Evolutionary conservation across 2,888 invertebrate species (phyloP), one percentile per base, ranked within the genome.

Genomic region (Lasiommata megera): DNA sequence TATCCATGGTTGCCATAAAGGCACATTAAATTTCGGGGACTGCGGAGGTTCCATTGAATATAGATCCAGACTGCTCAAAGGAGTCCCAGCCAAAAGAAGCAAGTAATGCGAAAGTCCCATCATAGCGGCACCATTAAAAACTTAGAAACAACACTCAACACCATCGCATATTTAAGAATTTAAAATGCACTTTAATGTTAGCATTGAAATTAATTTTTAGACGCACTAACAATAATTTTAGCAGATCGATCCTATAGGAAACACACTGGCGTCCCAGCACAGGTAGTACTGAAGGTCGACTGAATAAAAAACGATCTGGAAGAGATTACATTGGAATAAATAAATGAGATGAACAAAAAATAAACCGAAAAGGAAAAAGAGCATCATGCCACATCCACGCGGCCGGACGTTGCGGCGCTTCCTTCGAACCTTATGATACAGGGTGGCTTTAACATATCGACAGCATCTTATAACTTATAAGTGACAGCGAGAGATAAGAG

Each of bases 241-340:
- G 73, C 70, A 71, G 71, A 74, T 71, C 69, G 66, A 71, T 70
- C 67, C 68, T 72, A 73, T 72, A 75, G 75, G 79, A 80, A 76
- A 79, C 79, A 67, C 77, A 76, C 77, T 76, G 77, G 84, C 89
- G 86, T 87, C 88, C 82, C 79, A 71, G 79, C 88, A 84, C 90
- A 91, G 88, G 89, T 90, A 91, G 85, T 78, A 86, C 88, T 88
- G 85, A 89, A 89, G 88, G 88, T 85, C 86, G 88, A 91, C 87
- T 91, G 90, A 88, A 89, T 88, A 91, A 90, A 90, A 91, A 91
- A 88, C 82, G 81, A 88, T 82, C 85, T 88, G 88, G 88, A 88
- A 84, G 87, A 90, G 88, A 91, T 91, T 91, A 91, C 91, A 90
- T 89, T 87, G 91, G 91, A 91, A 91, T 90, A 91, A 90, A 91